phyloP scores from a whole-genome alignment of 2,113 vertebrate species.

The Spizaetus ornatus region DNA sequence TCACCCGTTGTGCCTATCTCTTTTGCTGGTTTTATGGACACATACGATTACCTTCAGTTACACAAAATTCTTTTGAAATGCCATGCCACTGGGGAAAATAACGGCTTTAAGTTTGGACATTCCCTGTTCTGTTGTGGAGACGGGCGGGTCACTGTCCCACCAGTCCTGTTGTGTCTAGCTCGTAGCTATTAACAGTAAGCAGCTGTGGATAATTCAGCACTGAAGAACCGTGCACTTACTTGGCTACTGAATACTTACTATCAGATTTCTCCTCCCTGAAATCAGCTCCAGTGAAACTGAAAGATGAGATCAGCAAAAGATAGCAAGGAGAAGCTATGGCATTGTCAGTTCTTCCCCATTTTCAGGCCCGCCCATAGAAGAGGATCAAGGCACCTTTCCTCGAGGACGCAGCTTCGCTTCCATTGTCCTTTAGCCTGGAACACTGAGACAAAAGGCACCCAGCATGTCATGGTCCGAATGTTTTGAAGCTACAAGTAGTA shows the following conservation, averaged over 20 bases:
- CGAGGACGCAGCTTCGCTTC: rapidly evolving
- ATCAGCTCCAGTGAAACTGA: background rate
- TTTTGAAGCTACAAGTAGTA: background rate
- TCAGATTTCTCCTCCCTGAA: constrained; percentile 20
- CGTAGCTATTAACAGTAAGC: background rate
- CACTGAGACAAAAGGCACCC: background rate
- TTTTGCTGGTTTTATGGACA: background rate
- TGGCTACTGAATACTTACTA: constrained; percentile 12
- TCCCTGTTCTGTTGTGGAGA: background rate
- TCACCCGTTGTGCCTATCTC: background rate
- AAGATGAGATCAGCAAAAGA: background rate
- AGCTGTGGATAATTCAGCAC: constrained; percentile 37
- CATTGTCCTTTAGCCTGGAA: background rate
- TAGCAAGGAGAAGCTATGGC: background rate
- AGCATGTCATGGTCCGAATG: background rate
- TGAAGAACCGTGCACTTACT: background rate
- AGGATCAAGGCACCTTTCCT: background rate
- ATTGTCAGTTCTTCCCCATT: background rate
- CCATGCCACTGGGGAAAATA: background rate
- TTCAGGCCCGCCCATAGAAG: background rate
- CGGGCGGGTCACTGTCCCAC: background rate
- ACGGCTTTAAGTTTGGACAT: background rate
- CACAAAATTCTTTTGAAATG: background rate
- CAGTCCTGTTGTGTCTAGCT: background rate
- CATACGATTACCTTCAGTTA: background rate